These are phyloP conservation scores for Hippocampus comes DNA, from an alignment of 2,113 vertebrate genomes.

Conservation along the genomic window DNA sequence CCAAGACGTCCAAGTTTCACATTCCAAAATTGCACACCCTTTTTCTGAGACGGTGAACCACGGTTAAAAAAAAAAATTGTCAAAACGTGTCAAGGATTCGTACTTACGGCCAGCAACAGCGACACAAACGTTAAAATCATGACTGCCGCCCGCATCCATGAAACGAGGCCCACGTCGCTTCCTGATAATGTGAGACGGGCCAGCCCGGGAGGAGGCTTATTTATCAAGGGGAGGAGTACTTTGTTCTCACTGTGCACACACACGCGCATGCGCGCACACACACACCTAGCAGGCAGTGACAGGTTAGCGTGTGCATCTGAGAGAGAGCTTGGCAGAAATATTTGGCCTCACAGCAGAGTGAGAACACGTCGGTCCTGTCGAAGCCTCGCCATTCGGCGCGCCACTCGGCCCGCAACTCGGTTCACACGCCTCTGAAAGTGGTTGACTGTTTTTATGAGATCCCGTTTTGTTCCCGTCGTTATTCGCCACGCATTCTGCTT, in stretches of 20 bases:
- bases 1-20: not conserved
- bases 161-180: not conserved
- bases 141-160: not conserved
- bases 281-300: not conserved
- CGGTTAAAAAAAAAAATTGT: not conserved
- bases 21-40: not conserved
- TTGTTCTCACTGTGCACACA: not conserved
- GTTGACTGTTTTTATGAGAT: too few species aligned
- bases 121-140: not conserved
- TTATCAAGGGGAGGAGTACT: not conserved
- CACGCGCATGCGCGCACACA: too few species aligned
- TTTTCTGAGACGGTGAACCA: not conserved
- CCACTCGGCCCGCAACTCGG: too few species aligned
- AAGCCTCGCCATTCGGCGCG: not conserved
- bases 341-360: not conserved
- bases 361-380: not conserved
- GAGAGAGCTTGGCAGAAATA: not conserved
- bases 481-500: too few species aligned
- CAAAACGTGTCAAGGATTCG: not conserved
- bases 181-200: not conserved
- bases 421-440: too few species aligned
- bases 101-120: slow-evolving; percentile 1
- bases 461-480: too few species aligned
- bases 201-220: not conserved
- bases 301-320: not conserved